Conservation (phyloP, 1,140 invertebrate genomes). For the Saccostrea echinata region DNA sequence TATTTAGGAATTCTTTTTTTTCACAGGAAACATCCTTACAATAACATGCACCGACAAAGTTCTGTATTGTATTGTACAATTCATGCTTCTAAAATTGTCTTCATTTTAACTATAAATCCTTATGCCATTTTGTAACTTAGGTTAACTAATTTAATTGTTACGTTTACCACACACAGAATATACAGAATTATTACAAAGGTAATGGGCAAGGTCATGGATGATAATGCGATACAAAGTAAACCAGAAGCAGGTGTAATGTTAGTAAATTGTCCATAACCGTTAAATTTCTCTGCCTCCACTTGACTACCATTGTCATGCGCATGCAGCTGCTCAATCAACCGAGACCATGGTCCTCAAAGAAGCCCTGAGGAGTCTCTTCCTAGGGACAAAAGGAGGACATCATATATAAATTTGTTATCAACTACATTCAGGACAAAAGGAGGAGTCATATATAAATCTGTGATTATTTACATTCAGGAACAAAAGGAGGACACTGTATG, state of each 20-base stretch:
- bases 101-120: too few relatives aligned
- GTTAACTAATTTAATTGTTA: too few relatives aligned
- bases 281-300: neutral
- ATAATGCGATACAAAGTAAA: slow-evolving; percentile 6
- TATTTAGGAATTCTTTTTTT: too few relatives aligned
- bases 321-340: slow-evolving; percentile 55
- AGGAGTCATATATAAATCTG: neutral
- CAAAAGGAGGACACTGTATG: slow-evolving; percentile 44
- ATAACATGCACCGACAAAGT: too few relatives aligned
- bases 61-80: too few relatives aligned
- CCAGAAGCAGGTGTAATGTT: neutral
- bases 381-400: slow-evolving; percentile 54
- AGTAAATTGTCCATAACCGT: slow-evolving; percentile 13
- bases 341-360: slow-evolving; percentile 60
- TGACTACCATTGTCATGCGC: slow-evolving; percentile 42
- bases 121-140: too few relatives aligned
- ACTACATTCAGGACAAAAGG: slow-evolving; percentile 25
- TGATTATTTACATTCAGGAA: neutral
- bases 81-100: too few relatives aligned
- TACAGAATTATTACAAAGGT: neutral
- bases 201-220: neutral
- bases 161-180: too few relatives aligned
- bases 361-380: slow-evolving; percentile 61
- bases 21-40: too few relatives aligned
- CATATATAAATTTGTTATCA: neutral